Evolutionary conservation across 2,797 vertebrate genomes (phyloP).

Genomic region (Sebastes alutus): DNA sequence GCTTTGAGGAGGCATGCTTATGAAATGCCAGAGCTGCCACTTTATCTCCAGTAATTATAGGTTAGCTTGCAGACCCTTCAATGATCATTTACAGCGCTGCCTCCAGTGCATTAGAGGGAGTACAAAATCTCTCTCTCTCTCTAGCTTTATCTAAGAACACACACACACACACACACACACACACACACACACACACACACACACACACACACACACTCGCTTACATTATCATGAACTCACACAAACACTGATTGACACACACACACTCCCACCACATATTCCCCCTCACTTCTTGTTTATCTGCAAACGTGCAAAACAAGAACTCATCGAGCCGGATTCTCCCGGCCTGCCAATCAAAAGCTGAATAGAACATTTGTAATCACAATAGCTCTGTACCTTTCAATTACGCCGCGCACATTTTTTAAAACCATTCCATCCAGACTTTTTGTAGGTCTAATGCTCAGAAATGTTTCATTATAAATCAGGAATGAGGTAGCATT

Average conservation of each 20-base stretch:
- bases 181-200: slow-evolving; percentile 47
- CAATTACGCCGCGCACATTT: slow-evolving; percentile 91
- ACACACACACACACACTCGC: slow-evolving; percentile 45
- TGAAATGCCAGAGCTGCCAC: slow-evolving; percentile 99
- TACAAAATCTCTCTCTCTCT: slow-evolving; percentile 80
- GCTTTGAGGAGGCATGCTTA: slow-evolving; percentile 99
- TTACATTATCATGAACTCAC: slow-evolving; percentile 45
- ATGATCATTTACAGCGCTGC: slow-evolving; percentile 99
- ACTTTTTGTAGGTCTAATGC: slow-evolving; percentile 91
- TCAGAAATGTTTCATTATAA: slow-evolving; percentile 92
- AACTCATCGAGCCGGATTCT: slow-evolving; percentile 87
- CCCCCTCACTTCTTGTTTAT: slow-evolving; percentile 92
- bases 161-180: slow-evolving; percentile 50
- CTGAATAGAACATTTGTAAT: slow-evolving; percentile 84
- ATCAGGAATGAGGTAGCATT: slow-evolving; percentile 94
- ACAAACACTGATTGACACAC: slow-evolving; percentile 32
- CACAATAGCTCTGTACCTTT: slow-evolving; percentile 91
- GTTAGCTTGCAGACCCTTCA: slow-evolving; percentile 99
- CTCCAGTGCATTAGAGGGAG: slow-evolving; percentile 98
- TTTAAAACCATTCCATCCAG: slow-evolving; percentile 80
- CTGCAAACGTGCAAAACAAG: slow-evolving; percentile 93
- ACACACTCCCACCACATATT: slow-evolving; percentile 84
- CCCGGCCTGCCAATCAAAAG: slow-evolving; percentile 94
- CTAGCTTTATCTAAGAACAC: slow-evolving; percentile 66
- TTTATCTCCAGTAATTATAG: slow-evolving; percentile 99